Conservation (phyloP, 2,113 vertebrate species). For the Sebastes schlegelii region DNA sequence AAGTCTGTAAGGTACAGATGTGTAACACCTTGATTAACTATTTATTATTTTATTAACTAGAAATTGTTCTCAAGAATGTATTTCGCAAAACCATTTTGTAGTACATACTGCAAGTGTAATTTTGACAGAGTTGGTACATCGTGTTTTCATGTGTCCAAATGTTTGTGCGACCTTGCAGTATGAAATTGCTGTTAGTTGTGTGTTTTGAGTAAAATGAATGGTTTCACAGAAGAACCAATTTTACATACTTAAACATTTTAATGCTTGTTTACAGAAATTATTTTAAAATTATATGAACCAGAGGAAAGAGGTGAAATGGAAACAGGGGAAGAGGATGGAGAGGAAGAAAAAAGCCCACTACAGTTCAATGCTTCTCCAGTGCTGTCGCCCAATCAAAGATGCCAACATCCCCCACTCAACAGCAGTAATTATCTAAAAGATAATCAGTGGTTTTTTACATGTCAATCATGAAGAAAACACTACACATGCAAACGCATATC, state of each 20-base stretch:
- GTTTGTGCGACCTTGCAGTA: neutral
- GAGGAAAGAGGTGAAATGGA: slow-evolving; percentile 23
- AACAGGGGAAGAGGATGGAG: neutral
- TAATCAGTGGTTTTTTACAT: slow-evolving; percentile 65
- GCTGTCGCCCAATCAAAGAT: slow-evolving; percentile 51
- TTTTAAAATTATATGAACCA: neutral
- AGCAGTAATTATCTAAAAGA: slow-evolving; percentile 63
- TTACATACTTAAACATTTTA: neutral
- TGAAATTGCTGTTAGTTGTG: neutral
- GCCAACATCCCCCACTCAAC: slow-evolving; percentile 28
- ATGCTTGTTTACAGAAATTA: neutral
- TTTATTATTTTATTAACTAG: too few species aligned
- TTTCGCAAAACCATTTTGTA: too few species aligned
- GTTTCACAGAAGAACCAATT: neutral
- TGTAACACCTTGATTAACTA: too few species aligned
- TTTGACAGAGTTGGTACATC: too few species aligned
- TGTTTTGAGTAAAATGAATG: neutral
- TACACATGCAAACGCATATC: slow-evolving; percentile 25
- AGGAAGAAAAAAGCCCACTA: slow-evolving; percentile 9
- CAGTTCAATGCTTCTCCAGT: slow-evolving; percentile 33
- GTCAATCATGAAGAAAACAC: slow-evolving; percentile 49
- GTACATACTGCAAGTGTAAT: too few species aligned
- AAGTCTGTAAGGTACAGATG: too few species aligned
- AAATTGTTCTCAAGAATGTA: too few species aligned
- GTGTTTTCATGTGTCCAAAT: neutral